Evolutionary conservation across 2,113 vertebrate species (phyloP), one percentile per base, ranked within the genome.

Genomic region (Diadophis punctatus): DNA sequence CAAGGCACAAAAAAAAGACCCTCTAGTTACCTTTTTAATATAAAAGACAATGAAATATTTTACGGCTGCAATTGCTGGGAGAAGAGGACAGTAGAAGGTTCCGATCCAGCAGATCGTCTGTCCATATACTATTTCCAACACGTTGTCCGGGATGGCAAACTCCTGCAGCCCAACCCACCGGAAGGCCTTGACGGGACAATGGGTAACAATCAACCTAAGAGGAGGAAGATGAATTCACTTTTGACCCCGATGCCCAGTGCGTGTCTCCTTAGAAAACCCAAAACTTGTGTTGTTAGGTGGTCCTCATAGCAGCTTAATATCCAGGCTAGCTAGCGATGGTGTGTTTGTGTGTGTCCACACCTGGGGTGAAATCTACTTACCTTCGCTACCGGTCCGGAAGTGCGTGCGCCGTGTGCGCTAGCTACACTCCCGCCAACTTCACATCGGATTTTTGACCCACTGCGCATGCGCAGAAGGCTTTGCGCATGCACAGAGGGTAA

Each of bases 71-170:
- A 99, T 98, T 85, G 98, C 98, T 4, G 99, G 99, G 46, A 99
- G 98, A 48, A 99, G 95, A 0, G 99, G 99, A 84, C 98, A 98
- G 97, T 99, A 99, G 96, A 99, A 99, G 0, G 98, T 98, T 87
- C 99, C 99, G 0, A 99, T 99, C 99, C 99, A 99, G 96, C 99
- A 99, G 94, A 99, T 99, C 23, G 99, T 99, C 94, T 99, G 99
- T 5, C 99, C 99, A 0, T 99, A 99, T 87, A 99, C 97, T 0
- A 99, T 99, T 91, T 98, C 98, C 84, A 99, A 96, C 2, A 99
- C 99, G 0, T 99, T 99, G 91, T 99, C 98, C 63, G 99, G 98
- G 95, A 99, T 98, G 51, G 95, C 96, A 92, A 99, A 99, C 92
- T 99, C 98, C 96, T 98, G 98, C 95, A 98, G 97, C 0, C 99